Evolutionary conservation across 2,888 invertebrate species (phyloP), one percentile per base, ranked within the genome.

Genomic region (Drosophila lacicola): DNA sequence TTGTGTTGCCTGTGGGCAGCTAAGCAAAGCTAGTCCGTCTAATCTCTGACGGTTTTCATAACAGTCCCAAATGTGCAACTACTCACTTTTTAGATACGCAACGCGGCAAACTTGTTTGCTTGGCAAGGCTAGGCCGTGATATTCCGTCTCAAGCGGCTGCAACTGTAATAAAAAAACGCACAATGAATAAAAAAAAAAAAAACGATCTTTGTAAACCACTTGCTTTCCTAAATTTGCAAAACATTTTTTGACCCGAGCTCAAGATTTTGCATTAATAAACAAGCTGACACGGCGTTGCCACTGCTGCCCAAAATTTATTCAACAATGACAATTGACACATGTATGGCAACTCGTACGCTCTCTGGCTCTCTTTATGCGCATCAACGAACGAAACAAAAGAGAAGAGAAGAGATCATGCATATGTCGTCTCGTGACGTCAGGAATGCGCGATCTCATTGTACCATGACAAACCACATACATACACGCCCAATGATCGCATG

Each of bases 361-460:
- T 55, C 42, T 36, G 29, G 33, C 29, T 67, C 60, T 55, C 42
- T 36, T 33, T 44, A n/a, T 51, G 64, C 55, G 45, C 56, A 56
- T 49, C 54, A 51, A 41, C 54, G 54, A 55, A 42, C 47, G 55
- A 60, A 61, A 37, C 4, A 34, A 42, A 60, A 54, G 45, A 61
- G 51, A 46, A 41, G 4, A 19, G 29, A n/a, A 42, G 42, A 54
- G 54, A 54, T 65, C 46, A 25, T 41, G 46, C 60, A 46, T 34
- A 46, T 47, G 36, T 60, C 65, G 70, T 51, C 54, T 67, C 51
- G 72, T 75, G 74, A 75, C 74, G 76, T 75, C 74, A 75, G 62
- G 17, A 75, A 46, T 68, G 13, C 45, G 51, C 33, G 54, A 67
- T 58, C 61, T 53, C 67, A 74, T 60, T 71, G 67, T 63, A 62